These are phyloP conservation scores for Porites evermanni DNA, from an alignment of 92 coral and sea anemone genomes.

Conservation along the genomic window DNA sequence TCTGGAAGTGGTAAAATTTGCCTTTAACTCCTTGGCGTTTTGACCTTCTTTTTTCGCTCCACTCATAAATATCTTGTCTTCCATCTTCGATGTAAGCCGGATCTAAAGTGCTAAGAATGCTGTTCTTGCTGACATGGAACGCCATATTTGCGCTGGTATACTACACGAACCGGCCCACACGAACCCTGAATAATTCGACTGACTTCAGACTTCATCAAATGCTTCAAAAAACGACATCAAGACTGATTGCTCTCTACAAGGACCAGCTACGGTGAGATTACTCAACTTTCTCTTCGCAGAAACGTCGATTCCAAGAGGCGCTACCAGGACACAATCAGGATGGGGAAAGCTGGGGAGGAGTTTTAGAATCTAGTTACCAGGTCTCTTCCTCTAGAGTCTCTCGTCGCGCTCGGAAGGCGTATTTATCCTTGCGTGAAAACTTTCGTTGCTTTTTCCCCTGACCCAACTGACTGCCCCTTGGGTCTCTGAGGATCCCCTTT, in stretches of 20 bases:
- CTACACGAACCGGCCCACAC: not conserved
- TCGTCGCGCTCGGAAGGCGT: too few species aligned
- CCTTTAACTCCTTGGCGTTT: constrained; percentile 88
- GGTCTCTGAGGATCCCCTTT: not conserved
- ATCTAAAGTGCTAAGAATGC: constrained; percentile 75
- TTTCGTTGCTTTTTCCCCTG: not conserved
- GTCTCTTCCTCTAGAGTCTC: too few species aligned
- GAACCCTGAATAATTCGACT: not conserved
- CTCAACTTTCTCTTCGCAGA: not conserved
- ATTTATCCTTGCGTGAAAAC: not conserved
- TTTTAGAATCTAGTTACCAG: too few species aligned
- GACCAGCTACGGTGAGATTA: not conserved
- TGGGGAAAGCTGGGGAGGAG: too few species aligned
- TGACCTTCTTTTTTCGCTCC: constrained; percentile 81
- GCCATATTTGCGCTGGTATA: not conserved
- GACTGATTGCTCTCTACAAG: not conserved
- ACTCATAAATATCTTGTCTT: constrained; percentile 78
- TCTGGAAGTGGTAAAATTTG: constrained; percentile 76
- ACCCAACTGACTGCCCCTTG: not conserved
- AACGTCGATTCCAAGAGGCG: too few species aligned
- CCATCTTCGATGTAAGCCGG: constrained; percentile 79
- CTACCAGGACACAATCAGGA: too few species aligned
- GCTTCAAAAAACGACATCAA: not conserved
- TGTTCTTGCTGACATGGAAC: constrained; percentile 57
- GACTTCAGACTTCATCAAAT: not conserved